Percentiles rank a stretch among this genome's conserved stretches.
These are phyloP conservation scores for Tyrophagus putrescentiae DNA, from an alignment of 1,140 invertebrate species.

Conservation along the genomic window DNA sequence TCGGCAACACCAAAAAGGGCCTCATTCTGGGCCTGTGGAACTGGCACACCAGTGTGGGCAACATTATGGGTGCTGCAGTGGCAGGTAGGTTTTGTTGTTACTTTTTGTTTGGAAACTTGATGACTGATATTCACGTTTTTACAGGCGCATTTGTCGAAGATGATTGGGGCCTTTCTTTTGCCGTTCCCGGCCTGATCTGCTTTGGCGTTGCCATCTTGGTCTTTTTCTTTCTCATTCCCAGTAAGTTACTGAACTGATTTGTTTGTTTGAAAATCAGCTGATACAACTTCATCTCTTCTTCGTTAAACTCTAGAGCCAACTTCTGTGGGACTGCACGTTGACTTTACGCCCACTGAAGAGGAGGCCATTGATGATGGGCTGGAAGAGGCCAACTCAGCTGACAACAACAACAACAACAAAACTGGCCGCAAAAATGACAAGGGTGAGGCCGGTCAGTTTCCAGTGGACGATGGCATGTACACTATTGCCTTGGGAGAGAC, in stretches of 20 bases:
- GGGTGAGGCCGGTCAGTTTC: too few species aligned
- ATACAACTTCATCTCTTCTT: too few species aligned
- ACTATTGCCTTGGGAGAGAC: too few species aligned
- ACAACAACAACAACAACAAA: too few species aligned
- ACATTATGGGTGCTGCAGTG: conserved; percentile 68
- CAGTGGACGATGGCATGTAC: too few species aligned
- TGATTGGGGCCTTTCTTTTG: conserved; percentile 81
- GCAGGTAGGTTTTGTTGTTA: conserved; percentile 65
- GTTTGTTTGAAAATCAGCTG: conserved; percentile 49
- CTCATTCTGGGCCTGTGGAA: conserved; percentile 89
- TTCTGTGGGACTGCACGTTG: neutral
- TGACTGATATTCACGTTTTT: too few species aligned
- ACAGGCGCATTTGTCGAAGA: conserved; percentile 71
- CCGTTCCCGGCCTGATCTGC: conserved; percentile 77
- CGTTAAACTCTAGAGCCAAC: too few species aligned
- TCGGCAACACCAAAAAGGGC: conserved; percentile 51
- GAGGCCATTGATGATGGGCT: too few species aligned
- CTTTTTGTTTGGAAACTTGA: too few species aligned
- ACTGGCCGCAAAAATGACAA: too few species aligned
- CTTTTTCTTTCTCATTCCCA: conserved; percentile 68
- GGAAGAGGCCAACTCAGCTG: too few species aligned
- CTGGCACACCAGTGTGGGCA: conserved; percentile 85
- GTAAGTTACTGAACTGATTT: conserved; percentile 71
- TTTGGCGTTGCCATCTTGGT: conserved; percentile 55
- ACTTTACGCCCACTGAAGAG: neutral